A percentile compares a stretch with the other conserved stretches of the same genome.
Evolutionary conservation across 2,888 invertebrate genomes (phyloP).

Genomic region (Dastarcus helophoroides): DNA sequence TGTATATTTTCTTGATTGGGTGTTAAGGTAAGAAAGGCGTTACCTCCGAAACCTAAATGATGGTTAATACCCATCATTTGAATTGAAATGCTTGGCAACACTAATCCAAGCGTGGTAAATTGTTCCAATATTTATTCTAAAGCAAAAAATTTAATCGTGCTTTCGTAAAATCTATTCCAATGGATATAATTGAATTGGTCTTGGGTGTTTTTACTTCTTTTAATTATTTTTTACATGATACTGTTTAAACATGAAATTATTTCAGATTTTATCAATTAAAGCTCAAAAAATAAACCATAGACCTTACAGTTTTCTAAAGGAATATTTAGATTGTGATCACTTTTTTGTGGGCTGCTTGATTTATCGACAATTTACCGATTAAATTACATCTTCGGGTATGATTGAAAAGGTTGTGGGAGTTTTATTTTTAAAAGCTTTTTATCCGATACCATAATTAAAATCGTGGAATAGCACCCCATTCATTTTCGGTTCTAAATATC

Average conservation of each 20-base stretch:
- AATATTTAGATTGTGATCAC: slow-evolving; percentile 11
- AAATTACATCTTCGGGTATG: slow-evolving; percentile 12
- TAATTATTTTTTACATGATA: slow-evolving; percentile 12
- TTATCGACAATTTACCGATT: slow-evolving; percentile 11
- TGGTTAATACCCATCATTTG: too few relatives aligned
- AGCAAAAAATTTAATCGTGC: slow-evolving; percentile 12
- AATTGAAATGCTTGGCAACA: too few relatives aligned
- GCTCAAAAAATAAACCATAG: slow-evolving; percentile 3
- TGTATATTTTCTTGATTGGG: too few relatives aligned
- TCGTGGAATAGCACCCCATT: slow-evolving; percentile 14
- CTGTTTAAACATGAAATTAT: slow-evolving; percentile 2
- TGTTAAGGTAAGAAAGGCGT: too few relatives aligned
- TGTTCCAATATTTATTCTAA: slow-evolving; percentile 13
- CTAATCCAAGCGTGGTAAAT: slow-evolving; percentile 13
- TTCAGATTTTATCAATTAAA: slow-evolving; percentile 5
- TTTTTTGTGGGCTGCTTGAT: slow-evolving; percentile 11
- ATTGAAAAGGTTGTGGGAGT: slow-evolving; percentile 14
- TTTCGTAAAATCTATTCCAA: slow-evolving; percentile 14
- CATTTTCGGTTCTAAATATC: slow-evolving; percentile 12
- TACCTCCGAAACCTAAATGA: too few relatives aligned
- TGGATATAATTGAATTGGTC: slow-evolving; percentile 13
- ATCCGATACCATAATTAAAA: slow-evolving; percentile 15
- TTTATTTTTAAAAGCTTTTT: slow-evolving; percentile 14
- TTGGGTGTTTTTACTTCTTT: slow-evolving; percentile 10
- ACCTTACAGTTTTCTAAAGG: slow-evolving; percentile 1